These are phyloP conservation scores for Varanus komodoensis DNA, from an alignment of 2,113 vertebrate genomes.

Conservation along the genomic window DNA sequence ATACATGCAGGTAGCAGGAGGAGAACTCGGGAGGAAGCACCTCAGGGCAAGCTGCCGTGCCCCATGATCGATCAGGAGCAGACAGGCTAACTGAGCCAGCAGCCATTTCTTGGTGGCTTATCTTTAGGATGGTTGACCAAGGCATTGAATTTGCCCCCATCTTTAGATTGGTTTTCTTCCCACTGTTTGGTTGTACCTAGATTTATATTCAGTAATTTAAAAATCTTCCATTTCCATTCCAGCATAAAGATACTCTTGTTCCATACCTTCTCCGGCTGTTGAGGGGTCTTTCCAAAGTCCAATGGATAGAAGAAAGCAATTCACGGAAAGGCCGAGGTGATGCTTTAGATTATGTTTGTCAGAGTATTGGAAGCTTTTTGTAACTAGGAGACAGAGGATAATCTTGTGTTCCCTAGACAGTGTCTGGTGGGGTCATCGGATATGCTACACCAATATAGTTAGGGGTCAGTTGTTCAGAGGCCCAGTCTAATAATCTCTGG, in stretches of 20 bases:
- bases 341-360: neutral
- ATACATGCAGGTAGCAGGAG: too few relatives aligned
- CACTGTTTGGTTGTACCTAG: neutral
- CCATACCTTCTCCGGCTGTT: slow-evolving; percentile 92
- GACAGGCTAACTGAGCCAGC: too few relatives aligned
- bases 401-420: too few relatives aligned
- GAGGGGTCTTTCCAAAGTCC: slow-evolving; percentile 91
- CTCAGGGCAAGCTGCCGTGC: too few relatives aligned
- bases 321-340: slow-evolving; percentile 90
- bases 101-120: too few relatives aligned
- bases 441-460: too few relatives aligned
- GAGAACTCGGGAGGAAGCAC: too few relatives aligned
- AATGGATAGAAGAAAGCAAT: slow-evolving; percentile 95
- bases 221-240: slow-evolving; percentile 51
- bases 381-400: neutral
- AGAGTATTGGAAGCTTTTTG: neutral
- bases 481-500: neutral
- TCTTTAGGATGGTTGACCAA: too few relatives aligned
- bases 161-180: neutral
- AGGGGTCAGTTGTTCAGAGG: neutral
- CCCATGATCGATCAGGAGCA: too few relatives aligned
- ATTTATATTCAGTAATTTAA: neutral
- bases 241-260: slow-evolving; percentile 94
- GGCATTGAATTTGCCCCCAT: too few relatives aligned
- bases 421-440: too few relatives aligned